Conservation (phyloP, 1,140 invertebrate genomes). For the Grapholita molesta region DNA sequence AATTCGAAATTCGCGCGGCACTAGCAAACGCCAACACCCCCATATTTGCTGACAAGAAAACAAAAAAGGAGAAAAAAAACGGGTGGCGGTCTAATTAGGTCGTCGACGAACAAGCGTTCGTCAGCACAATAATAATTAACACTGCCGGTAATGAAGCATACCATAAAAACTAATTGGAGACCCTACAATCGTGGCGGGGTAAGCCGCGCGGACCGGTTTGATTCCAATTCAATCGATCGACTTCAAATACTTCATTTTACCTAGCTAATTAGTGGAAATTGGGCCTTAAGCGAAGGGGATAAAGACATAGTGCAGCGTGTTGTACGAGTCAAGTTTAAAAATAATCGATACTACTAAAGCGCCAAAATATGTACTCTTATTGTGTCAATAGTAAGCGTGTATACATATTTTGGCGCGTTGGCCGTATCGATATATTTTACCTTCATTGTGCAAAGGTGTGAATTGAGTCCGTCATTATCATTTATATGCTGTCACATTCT, state of each 20-base stretch:
- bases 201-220: constrained; percentile 33
- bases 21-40: constrained; percentile 29
- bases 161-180: constrained; percentile 75
- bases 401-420: too few relatives aligned
- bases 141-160: constrained; percentile 71
- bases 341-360: too few relatives aligned
- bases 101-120: constrained; percentile 63
- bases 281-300: neutral
- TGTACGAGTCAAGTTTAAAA: too few relatives aligned
- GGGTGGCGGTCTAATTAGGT: constrained; percentile 65
- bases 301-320: too few relatives aligned
- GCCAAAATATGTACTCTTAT: too few relatives aligned
- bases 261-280: neutral
- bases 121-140: constrained; percentile 74
- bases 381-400: too few relatives aligned
- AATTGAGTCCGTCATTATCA: too few relatives aligned
- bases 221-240: constrained; percentile 33
- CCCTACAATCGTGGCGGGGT: constrained; percentile 45
- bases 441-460: too few relatives aligned
- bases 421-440: too few relatives aligned
- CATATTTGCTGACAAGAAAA: constrained; percentile 59
- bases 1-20: constrained; percentile 22
- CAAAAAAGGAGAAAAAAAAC: constrained; percentile 37
- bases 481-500: too few relatives aligned
- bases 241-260: neutral